phyloP scores from a whole-genome alignment of 2,113 vertebrate genomes.

The Diphyllodes magnificus region DNA sequence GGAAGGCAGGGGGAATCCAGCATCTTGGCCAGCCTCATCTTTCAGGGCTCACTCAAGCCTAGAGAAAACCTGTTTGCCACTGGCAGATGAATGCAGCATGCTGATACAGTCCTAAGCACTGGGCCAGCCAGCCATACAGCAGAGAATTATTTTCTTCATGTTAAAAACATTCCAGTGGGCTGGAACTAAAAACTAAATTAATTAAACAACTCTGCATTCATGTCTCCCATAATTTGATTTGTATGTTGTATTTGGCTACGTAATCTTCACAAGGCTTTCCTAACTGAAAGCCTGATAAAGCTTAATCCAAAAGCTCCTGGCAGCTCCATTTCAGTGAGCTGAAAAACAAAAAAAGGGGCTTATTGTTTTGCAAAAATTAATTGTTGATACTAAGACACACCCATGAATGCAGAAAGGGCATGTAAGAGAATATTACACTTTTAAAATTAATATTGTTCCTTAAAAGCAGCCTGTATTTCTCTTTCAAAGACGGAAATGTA shows the following conservation, averaged over 20 bases:
- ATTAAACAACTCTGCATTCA: conserved; percentile 56
- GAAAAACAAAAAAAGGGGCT: background rate
- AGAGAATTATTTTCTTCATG: conserved; percentile 46
- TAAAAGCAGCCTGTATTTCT: background rate
- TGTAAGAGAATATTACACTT: background rate
- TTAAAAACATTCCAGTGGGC: conserved; percentile 59
- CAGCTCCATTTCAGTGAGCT: background rate
- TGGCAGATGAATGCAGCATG: background rate
- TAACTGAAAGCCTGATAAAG: conserved; percentile 39
- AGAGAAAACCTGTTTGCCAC: conserved; percentile 25
- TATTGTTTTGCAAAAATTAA: background rate
- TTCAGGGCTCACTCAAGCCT: conserved; percentile 33
- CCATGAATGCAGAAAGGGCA: background rate
- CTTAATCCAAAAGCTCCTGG: conserved; percentile 46
- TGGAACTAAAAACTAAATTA: conserved; percentile 62
- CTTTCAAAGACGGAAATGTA: background rate
- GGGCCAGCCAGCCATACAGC: conserved; percentile 10
- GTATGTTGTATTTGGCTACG: conserved; percentile 51
- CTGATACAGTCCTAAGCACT: background rate
- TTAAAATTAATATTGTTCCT: background rate
- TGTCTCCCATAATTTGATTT: conserved; percentile 60
- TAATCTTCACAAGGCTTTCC: conserved; percentile 36
- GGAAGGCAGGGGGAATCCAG: background rate
- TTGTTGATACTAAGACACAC: background rate
- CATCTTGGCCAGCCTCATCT: background rate